A percentile compares a stretch with the other conserved stretches of the same genome.
Evolutionary conservation across 2,888 invertebrate species (phyloP).

Genomic region (Ichneumoninae sp.): DNA sequence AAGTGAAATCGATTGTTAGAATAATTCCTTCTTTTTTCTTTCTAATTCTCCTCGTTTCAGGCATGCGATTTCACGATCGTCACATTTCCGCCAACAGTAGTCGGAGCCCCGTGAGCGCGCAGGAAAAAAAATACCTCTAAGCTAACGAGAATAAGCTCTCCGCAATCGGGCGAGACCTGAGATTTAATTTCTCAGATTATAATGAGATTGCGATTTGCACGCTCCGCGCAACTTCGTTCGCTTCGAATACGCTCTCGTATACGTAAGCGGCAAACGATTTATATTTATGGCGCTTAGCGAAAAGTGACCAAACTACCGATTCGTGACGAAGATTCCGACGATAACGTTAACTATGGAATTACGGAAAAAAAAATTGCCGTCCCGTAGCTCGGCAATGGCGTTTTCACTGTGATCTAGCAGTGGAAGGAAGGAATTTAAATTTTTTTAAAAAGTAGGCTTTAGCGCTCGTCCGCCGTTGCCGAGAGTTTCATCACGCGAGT

Average conservation of each 20-base stretch:
- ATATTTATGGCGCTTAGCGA: neutral
- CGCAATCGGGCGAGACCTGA: neutral
- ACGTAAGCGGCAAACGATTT: neutral
- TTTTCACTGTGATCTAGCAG: slow-evolving; percentile 5
- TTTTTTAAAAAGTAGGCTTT: neutral
- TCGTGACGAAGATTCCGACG: neutral
- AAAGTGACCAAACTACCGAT: neutral
- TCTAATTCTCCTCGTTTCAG: neutral
- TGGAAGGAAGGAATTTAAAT: neutral
- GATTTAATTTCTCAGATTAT: slow-evolving; percentile 6
- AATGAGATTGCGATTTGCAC: slow-evolving; percentile 11
- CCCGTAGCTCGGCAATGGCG: slow-evolving; percentile 1
- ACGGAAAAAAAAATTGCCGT: neutral
- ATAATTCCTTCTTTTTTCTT: neutral
- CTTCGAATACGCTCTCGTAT: neutral
- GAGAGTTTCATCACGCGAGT: slow-evolving; percentile 44
- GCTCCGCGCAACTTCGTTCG: neutral
- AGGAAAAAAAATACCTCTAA: neutral
- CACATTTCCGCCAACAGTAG: slow-evolving; percentile 7
- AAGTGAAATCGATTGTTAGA: too few relatives aligned
- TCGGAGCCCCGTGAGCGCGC: neutral
- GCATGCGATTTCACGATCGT: neutral
- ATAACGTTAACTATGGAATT: slow-evolving; percentile 6
- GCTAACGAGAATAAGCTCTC: slow-evolving; percentile 3
- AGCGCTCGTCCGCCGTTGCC: slow-evolving; percentile 22